phyloP scores from a whole-genome alignment of 1,140 invertebrate species.

The Theocolax elegans region DNA sequence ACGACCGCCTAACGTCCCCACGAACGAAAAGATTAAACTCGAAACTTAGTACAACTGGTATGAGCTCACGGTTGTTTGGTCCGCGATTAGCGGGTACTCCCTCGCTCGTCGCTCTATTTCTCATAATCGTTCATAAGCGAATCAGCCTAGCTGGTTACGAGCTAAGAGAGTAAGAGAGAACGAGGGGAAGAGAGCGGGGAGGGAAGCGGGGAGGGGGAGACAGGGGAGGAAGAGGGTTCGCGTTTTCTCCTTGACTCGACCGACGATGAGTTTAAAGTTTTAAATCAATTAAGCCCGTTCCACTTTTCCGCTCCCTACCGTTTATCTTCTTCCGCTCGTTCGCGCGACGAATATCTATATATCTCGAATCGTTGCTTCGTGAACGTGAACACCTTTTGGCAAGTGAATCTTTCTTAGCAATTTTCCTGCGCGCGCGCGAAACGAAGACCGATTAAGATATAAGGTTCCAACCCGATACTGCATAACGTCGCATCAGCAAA shows the following conservation, averaged over 20 bases:
- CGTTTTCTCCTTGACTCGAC: background rate
- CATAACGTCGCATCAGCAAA: too few species aligned
- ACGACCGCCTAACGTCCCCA: background rate
- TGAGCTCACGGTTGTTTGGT: conserved; percentile 1
- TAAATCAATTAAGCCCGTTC: conserved; percentile 32
- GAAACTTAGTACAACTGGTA: conserved; percentile 20
- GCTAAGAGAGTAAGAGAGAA: too few species aligned
- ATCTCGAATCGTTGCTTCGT: conserved; percentile 30
- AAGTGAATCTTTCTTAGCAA: conserved; percentile 44
- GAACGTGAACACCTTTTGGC: conserved; percentile 26
- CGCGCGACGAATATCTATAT: conserved; percentile 41
- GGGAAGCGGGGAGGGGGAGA: too few species aligned
- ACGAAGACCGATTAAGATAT: too few species aligned
- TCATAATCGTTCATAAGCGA: conserved; percentile 22
- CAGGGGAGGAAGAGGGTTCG: background rate
- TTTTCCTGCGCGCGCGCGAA: background rate
- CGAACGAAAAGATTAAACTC: conserved; percentile 31
- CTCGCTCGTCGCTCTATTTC: background rate
- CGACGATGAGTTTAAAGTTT: conserved; percentile 29
- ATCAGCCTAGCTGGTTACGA: too few species aligned
- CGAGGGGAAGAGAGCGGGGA: too few species aligned
- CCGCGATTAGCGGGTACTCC: conserved; percentile 9
- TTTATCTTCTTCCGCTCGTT: conserved; percentile 33
- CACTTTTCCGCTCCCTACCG: conserved; percentile 17
- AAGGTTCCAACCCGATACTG: too few species aligned